Conservation (phyloP, 2,888 invertebrate genomes). For the Pandemis heparana region DNA sequence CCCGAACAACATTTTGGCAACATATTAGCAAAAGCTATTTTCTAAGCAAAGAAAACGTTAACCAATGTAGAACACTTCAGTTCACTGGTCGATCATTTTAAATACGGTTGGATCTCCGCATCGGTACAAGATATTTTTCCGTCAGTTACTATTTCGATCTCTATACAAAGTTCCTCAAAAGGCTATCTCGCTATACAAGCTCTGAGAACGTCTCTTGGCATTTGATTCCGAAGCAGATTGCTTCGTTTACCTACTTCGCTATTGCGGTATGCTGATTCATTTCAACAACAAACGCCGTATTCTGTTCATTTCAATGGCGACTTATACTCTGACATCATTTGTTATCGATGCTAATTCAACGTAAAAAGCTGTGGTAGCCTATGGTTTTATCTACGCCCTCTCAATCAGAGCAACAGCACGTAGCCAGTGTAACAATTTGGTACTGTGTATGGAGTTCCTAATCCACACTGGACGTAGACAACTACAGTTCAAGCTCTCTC, state of each 20-base stretch:
- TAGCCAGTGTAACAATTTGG: no score
- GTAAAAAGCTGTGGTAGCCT: no score
- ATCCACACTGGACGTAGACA: no score
- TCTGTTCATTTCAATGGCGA: constrained; percentile 11
- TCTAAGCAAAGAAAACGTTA: no score
- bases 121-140: background rate
- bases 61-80: background rate
- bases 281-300: background rate
- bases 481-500: no score
- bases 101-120: background rate
- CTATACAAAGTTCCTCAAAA: background rate
- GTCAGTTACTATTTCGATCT: background rate
- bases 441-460: no score
- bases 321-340: no score
- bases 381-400: no score
- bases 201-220: constrained; percentile 10
- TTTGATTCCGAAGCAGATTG: constrained; percentile 26
- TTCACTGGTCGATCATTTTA: background rate
- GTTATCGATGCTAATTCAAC: no score
- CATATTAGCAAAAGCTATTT: no score
- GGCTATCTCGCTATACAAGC: background rate
- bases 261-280: constrained; percentile 7
- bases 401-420: no score
- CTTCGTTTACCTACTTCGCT: constrained; percentile 15
- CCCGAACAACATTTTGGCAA: no score